Base-by-base conservation (phyloP, 1,140 invertebrate species). In the Riptortus pedestris region DNA sequence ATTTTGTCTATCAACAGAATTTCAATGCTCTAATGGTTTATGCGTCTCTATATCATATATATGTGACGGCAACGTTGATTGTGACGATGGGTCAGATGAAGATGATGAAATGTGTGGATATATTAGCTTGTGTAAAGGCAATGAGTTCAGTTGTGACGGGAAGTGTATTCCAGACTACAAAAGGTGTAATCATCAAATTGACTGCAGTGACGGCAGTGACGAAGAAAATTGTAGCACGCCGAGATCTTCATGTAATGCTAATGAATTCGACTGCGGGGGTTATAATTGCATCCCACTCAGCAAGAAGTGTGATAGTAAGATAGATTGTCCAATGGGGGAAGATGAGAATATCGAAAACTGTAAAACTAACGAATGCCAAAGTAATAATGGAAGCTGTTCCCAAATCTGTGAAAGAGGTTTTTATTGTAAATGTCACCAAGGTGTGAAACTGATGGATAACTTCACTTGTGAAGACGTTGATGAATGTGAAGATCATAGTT, bases 31-130 rank as follows among this genome's bases (percentile, higher is more conserved):
- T 9, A 90, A 92, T 74, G 80, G 81, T 31, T 78, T 91, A 28
- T 96, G 93, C 74, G 86, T 96, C 31, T 86, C 91, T 70, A 82
- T 81, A 61, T 83, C 79, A 20, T 92, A 88, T 88, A 77, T 90
- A 0, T 95, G 92, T 73, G 91, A 95, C 71, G 90, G 90, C 0
- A 85, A 89, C 69, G 79, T 78, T 3, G 90, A 96, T 67, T 96
- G 93, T 72, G 68, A 79, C 0, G 89, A 93, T 74, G 83, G 81
- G 62, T 88, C 85, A 66, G 91, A 95, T 73, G 91, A 93, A 74
- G 75, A 80, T 0, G 73, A 79, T 0, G 74, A 79, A 62, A 74
- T 81, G 59, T 91, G 89, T 73, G 77, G 81, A 65, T 83, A 91
- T 76, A 74, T 86, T 66, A 87, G 91, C 66, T 90, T 93, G 80